Evolutionary conservation across 2,797 vertebrate genomes (phyloP), one percentile per base, ranked within the genome.

Genomic region (Premnoplex brunnescens): DNA sequence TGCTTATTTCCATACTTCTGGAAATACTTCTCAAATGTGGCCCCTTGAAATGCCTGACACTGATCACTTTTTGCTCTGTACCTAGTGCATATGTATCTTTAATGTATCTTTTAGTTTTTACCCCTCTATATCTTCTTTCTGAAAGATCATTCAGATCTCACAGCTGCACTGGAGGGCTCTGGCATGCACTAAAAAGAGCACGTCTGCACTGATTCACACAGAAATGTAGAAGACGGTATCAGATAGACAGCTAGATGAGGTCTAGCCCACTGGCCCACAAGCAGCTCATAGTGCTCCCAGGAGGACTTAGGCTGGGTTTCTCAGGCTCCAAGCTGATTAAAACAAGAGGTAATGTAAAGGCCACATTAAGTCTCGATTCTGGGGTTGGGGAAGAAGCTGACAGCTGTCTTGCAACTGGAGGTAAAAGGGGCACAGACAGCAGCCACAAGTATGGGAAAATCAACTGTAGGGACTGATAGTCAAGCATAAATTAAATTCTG

Each of bases 261-360:
- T 96, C 95, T 97, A 94, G 92, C 97, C 92, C 74, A 59, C 79
- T 88, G 88, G 93, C 97, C 96, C 95, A 88, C 97, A 97, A 91
- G 88, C 96, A 95, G 93, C 93, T 96, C 92, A 8, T 8, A 94
- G 89, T 52, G 27, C 83, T 98, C 98, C 98, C 97, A 93, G 78
- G 98, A 97, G 98, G 73, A 89, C 43, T 24, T 52, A 69, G 88
- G 60, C 97, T 93, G 94, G 55, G 89, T 97, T 97, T 98, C 98
- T 98, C 97, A 97, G 97, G 97, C 97, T 98, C 94, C 30, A 72
- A 86, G 93, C 96, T 98, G 97, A 98, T 98, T 98, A 97, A 97
- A 97, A 95, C 93, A 94, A 96, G 97, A 97, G 95, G 96, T 97
- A 97, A 97, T 85, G 88, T 73, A 94, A 96, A 98, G 97, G 97